Conservation (phyloP, 2,113 vertebrate genomes). For the Apaloderma vittatum region DNA sequence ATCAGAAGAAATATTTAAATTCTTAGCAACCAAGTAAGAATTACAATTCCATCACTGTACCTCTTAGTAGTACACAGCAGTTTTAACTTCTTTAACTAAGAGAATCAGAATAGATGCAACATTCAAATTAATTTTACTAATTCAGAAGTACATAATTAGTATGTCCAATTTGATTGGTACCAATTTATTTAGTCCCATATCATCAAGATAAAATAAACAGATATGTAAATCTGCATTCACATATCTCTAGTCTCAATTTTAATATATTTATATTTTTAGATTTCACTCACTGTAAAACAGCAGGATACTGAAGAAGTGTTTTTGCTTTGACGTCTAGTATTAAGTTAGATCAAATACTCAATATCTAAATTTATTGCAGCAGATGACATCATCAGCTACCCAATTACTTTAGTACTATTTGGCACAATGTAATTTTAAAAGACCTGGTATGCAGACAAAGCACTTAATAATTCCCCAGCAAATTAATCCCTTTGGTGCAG, state of each 20-base stretch:
- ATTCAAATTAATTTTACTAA: neutral
- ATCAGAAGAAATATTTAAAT: neutral
- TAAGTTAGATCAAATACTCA: constrained; percentile 59
- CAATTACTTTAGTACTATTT: constrained; percentile 68
- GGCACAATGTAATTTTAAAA: constrained; percentile 59
- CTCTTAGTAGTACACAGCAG: neutral
- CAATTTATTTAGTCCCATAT: neutral
- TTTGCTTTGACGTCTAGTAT: constrained; percentile 52
- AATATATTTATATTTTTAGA: constrained; percentile 33
- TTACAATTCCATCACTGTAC: neutral
- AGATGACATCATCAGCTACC: constrained; percentile 49
- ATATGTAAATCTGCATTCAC: neutral
- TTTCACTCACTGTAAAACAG: constrained; percentile 20
- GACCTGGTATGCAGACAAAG: constrained; percentile 30
- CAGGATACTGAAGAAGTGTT: constrained; percentile 1
- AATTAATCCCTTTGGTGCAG: constrained; percentile 68
- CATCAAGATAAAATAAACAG: neutral
- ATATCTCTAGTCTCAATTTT: neutral
- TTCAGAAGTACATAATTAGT: neutral
- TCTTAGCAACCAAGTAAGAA: neutral
- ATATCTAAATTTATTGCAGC: constrained; percentile 65
- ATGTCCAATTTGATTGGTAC: neutral
- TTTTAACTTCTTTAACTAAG: neutral
- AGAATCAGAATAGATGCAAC: neutral
- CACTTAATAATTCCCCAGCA: constrained; percentile 59